Evolutionary conservation across 1,140 invertebrate genomes (phyloP).

Genomic region (Anoplolepis gracilipes): DNA sequence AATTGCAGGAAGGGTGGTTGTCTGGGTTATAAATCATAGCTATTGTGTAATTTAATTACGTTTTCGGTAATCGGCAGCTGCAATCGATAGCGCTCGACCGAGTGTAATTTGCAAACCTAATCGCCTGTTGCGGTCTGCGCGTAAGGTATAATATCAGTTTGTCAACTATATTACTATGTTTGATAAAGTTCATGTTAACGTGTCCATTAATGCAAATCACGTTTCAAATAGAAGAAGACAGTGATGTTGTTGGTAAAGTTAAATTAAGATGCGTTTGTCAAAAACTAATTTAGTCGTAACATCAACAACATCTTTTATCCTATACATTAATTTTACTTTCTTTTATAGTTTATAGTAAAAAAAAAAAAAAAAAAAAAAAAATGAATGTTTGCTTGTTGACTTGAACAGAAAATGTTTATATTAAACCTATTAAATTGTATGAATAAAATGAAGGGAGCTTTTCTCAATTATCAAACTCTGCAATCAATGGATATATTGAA

Average conservation of each 20-base stretch:
- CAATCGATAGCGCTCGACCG: conserved; percentile 61
- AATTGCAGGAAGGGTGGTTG: conserved; percentile 47
- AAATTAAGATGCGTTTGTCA: conserved; percentile 31
- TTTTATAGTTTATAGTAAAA: too few species aligned
- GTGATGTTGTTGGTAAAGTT: conserved; percentile 8
- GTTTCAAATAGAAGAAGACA: conserved; percentile 37
- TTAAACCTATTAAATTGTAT: neutral
- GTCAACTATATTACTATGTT: conserved; percentile 68
- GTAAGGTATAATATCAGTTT: conserved; percentile 72
- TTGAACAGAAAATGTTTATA: neutral
- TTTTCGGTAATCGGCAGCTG: conserved; percentile 69
- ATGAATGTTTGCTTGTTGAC: neutral
- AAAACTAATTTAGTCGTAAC: conserved; percentile 29
- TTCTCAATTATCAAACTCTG: conserved; percentile 56
- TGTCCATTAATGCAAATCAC: conserved; percentile 62
- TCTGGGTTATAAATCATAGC: conserved; percentile 60
- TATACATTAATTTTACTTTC: neutral
- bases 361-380: too few species aligned
- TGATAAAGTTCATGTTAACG: conserved; percentile 73
- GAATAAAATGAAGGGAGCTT: neutral
- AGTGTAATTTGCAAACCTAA: conserved; percentile 74
- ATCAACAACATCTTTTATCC: neutral
- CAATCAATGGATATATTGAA: conserved; percentile 60
- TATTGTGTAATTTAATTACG: conserved; percentile 70
- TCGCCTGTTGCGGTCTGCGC: conserved; percentile 68